phyloP scores from a whole-genome alignment of 1,140 invertebrate species.

The Maniola jurtina region DNA sequence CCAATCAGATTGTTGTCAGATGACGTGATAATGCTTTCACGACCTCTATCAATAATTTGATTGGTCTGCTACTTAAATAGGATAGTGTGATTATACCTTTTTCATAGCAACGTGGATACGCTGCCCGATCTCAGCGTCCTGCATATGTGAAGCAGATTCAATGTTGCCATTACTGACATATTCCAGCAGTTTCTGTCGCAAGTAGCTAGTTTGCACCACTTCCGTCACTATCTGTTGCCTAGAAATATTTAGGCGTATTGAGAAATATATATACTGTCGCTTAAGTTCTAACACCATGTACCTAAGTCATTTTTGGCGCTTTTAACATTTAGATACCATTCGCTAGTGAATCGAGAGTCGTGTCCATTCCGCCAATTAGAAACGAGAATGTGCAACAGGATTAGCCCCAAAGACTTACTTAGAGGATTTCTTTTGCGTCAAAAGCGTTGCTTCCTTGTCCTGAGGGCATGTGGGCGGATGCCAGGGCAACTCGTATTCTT shows the following conservation, averaged over 20 bases:
- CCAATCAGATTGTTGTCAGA: no score
- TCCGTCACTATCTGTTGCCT: conserved; percentile 48
- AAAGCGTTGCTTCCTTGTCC: conserved; percentile 60
- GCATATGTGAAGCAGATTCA: conserved; percentile 57
- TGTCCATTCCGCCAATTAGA: no score
- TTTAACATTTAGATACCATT: no score
- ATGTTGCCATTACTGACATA: conserved; percentile 79
- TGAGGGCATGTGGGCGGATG: conserved; percentile 84
- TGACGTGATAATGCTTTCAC: no score
- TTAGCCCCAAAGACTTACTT: conserved; percentile 49
- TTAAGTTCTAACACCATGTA: no score
- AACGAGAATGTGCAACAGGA: no score
- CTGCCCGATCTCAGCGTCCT: conserved; percentile 87
- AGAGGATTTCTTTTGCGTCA: conserved; percentile 54
- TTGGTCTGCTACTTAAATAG: no score
- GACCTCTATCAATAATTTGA: no score
- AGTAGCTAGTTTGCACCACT: conserved; percentile 40
- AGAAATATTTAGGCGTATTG: background rate
- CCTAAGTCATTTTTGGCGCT: no score
- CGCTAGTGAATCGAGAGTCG: no score
- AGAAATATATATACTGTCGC: no score
- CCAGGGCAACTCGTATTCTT: conserved; percentile 86
- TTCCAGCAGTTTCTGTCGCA: conserved; percentile 75
- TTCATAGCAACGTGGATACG: conserved; percentile 85
- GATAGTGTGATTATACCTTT: conserved; percentile 37